Base-by-base conservation (phyloP, 2,888 invertebrate genomes). In the Macrophya annulata region DNA sequence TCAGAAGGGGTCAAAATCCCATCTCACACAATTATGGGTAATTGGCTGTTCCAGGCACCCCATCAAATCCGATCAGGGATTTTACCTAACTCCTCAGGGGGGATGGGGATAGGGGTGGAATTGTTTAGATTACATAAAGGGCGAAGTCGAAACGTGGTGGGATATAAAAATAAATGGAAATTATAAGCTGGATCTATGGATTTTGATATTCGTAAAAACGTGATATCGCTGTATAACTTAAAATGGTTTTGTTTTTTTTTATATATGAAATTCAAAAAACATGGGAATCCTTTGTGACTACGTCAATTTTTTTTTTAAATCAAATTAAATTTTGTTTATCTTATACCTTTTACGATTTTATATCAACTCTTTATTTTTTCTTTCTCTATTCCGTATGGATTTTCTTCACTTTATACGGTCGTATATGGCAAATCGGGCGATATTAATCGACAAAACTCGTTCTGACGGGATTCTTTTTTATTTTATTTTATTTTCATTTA, bases 21-120 rank as follows among this genome's bases (percentile, higher is more conserved):
- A 59, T 62, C 59, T 40, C 40, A 81, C 25, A 62, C 37, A 62
- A 81, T 81, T 81, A 81, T 62, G 43, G 81, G 25, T 62, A 59
- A 81, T 81, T 62, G 81, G 9, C 62, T 81, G 62, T 77, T 77
- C n/a, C 40, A 40, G 62, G 62, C 62, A 81, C n/a, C 81, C 81
- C 10, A 81, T 81, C 81, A 21, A 40, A 62, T 81, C 40, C 81
- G 81, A 81, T 81, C 81, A 62, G 43, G 81, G 43, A 81, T 12
- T 81, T 62, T 37, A 6, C 40, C 43, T 21, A n/a, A 10, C 74
- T 21, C 15, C 45, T 62, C 21, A 0, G 43, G 10, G 74, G 10
- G 31, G 17, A 37, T 8, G 25, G 10, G n/a, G 31, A 5, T 17
- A n/a, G n/a, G 37, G 9, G 37, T 17, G n/a, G n/a, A 55, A 77